Evolutionary conservation across 2,888 invertebrate species (phyloP).

Genomic region (Branchipolynoe longqiensis): DNA sequence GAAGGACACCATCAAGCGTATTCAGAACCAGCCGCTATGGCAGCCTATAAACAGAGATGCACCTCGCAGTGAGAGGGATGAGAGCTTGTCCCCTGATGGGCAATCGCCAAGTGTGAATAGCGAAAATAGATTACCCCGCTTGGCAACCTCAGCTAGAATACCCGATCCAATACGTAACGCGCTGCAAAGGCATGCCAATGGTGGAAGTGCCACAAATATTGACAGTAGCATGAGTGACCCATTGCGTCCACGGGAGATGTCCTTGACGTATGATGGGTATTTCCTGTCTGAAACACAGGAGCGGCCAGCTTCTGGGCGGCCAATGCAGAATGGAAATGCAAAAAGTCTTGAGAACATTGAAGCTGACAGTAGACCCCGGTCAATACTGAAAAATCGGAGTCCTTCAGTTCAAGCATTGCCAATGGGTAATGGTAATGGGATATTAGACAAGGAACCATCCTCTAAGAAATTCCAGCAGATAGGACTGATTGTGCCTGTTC

Average conservation of each 20-base stretch:
- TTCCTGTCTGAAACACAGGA: slow-evolving; percentile 48
- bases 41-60: slow-evolving; percentile 25
- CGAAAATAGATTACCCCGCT: slow-evolving; percentile 16
- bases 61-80: background rate
- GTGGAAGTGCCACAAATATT: background rate
- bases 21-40: slow-evolving; percentile 67
- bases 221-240: background rate
- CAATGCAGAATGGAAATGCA: slow-evolving; percentile 24
- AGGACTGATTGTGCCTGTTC: background rate
- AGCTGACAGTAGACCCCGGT: background rate
- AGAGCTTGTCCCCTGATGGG: background rate
- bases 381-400: slow-evolving; percentile 47
- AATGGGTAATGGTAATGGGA: background rate
- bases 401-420: slow-evolving; percentile 4
- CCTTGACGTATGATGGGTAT: slow-evolving; percentile 57
- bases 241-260: slow-evolving; percentile 13
- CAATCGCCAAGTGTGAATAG: background rate
- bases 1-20: slow-evolving; percentile 65
- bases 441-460: background rate
- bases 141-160: slow-evolving; percentile 5
- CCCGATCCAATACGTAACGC: slow-evolving; percentile 38
- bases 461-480: slow-evolving; percentile 39
- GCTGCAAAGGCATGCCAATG: slow-evolving; percentile 15
- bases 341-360: background rate
- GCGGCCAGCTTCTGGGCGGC: background rate